These are phyloP conservation scores for Dryadula phaetusa DNA, from an alignment of 2,888 invertebrate species.

Conservation along the genomic window DNA sequence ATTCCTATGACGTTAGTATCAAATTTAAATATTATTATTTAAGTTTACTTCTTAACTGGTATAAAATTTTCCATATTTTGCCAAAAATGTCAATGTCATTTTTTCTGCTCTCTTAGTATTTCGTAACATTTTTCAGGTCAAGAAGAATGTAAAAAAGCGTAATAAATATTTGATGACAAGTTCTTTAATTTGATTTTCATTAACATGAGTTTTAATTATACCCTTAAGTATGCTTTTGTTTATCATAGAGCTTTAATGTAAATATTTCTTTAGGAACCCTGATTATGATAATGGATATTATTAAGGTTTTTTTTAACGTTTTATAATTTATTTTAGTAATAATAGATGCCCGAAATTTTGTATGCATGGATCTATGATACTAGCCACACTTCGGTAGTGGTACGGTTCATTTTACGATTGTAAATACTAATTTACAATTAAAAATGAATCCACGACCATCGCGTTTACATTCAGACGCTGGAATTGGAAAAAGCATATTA, in stretches of 20 bases:
- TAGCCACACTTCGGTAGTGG: no score
- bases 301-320: background rate
- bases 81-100: background rate
- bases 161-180: background rate
- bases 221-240: background rate
- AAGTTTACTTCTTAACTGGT: background rate
- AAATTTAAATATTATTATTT: constrained; percentile 1
- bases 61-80: background rate
- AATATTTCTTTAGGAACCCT: no score
- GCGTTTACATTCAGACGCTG: no score
- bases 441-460: no score
- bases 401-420: no score
- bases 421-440: no score
- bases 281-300: no score
- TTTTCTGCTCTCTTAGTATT: background rate
- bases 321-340: no score
- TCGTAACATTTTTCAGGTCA: background rate
- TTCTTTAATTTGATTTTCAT: background rate
- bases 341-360: no score
- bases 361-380: no score
- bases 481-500: no score
- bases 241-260: background rate
- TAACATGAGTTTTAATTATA: no score
- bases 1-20: background rate
- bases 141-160: background rate